These are phyloP conservation scores for Cotesia glomerata DNA, from an alignment of 1,140 invertebrate species.

Conservation along the genomic window DNA sequence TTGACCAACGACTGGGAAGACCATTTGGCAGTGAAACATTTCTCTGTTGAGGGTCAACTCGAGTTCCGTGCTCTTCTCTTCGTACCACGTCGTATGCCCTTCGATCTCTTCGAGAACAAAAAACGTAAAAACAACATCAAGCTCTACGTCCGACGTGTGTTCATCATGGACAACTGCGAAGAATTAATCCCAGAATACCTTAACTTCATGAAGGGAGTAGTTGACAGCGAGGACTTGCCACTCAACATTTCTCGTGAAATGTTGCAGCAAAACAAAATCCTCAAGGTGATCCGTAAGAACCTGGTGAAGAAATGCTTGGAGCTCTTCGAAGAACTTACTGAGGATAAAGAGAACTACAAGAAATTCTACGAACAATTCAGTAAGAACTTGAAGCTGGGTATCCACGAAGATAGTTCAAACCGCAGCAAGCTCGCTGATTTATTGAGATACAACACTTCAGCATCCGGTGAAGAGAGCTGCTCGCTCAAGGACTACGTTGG, in stretches of 20 bases:
- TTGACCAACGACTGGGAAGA: conserved; percentile 99
- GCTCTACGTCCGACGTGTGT: conserved; percentile 95
- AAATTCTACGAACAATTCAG: conserved; percentile 99
- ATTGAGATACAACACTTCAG: conserved; percentile 90
- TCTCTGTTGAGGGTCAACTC: conserved; percentile 97
- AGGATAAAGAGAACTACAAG: conserved; percentile 97
- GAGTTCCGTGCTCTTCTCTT: conserved; percentile 97
- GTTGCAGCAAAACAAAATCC: conserved; percentile 98
- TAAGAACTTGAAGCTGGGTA: conserved; percentile 97
- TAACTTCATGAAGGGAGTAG: conserved; percentile 97
- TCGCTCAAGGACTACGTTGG: conserved; percentile 95
- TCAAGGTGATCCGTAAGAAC: conserved; percentile 98
- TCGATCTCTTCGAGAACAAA: conserved; percentile 98
- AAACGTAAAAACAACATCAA: conserved; percentile 99
- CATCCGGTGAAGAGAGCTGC: conserved; percentile 91
- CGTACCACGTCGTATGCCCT: conserved; percentile 92
- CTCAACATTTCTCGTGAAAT: conserved; percentile 99
- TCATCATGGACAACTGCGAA: conserved; percentile 99
- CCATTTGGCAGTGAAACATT: conserved; percentile 97
- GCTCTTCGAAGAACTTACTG: conserved; percentile 92
- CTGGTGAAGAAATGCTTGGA: conserved; percentile 99
- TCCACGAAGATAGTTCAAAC: conserved; percentile 96
- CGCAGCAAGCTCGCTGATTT: conserved; percentile 92
- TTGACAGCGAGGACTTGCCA: conserved; percentile 97
- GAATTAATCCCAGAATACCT: conserved; percentile 98